Percentiles rank a stretch among this genome's conserved stretches.
phyloP scores from a whole-genome alignment of 1,140 invertebrate genomes.

The Diorhabda sublineata region DNA sequence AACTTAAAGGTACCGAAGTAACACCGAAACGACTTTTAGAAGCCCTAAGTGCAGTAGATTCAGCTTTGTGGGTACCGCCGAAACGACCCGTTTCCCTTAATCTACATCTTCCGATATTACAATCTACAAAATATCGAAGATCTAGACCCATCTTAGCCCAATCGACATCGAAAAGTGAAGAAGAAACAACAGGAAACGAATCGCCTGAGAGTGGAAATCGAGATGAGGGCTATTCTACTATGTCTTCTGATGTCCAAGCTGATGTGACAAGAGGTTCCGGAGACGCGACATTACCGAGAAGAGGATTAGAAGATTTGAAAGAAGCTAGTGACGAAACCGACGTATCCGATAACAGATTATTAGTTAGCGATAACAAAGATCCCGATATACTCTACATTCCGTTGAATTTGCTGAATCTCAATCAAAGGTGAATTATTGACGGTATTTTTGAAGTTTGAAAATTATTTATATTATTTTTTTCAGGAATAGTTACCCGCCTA shows the following conservation, averaged over 20 bases:
- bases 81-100: constrained; percentile 62
- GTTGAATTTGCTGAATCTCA: constrained; percentile 60
- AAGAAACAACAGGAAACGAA: constrained; percentile 59
- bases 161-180: constrained; percentile 48
- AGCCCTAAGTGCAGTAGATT: constrained; percentile 57
- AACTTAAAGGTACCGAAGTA: constrained; percentile 57
- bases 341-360: constrained; percentile 51
- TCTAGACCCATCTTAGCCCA: constrained; percentile 40
- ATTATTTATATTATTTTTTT: constrained; percentile 16
- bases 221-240: constrained; percentile 85
- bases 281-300: constrained; percentile 52
- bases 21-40: constrained; percentile 55
- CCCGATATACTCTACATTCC: constrained; percentile 67
- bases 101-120: constrained; percentile 56
- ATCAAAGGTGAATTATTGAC: constrained; percentile 46
- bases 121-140: constrained; percentile 48
- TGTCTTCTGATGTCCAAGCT: constrained; percentile 81
- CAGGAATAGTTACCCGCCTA: constrained; percentile 66
- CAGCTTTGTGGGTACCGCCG: constrained; percentile 59
- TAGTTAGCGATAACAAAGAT: constrained; percentile 55
- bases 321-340: constrained; percentile 68
- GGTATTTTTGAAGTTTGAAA: not conserved
- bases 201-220: constrained; percentile 70
- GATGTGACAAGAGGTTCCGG: constrained; percentile 49
- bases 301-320: constrained; percentile 65